These are phyloP conservation scores for Glossophaga mutica DNA, from an alignment of 2,797 vertebrate species.

Conservation along the genomic window DNA sequence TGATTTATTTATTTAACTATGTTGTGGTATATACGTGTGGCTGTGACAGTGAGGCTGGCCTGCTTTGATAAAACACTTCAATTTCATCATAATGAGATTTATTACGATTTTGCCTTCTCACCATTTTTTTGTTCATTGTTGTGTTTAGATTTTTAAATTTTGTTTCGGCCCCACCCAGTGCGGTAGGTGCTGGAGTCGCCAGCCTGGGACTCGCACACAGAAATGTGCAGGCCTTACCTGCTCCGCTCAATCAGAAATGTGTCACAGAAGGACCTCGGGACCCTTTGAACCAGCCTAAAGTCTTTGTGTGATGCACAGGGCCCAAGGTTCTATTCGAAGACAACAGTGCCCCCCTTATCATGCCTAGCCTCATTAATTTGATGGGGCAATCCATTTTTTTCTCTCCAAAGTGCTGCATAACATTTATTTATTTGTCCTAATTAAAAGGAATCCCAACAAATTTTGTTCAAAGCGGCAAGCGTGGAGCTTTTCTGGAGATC, in stretches of 20 bases:
- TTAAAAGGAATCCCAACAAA: slow-evolving; percentile 47
- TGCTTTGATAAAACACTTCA: background rate
- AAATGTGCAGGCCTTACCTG: background rate
- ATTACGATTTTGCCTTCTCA: background rate
- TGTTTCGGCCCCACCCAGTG: background rate
- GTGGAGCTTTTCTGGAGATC: slow-evolving; percentile 19
- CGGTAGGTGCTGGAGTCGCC: background rate
- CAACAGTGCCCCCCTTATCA: background rate
- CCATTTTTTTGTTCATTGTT: background rate
- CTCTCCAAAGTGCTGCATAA: slow-evolving; percentile 30
- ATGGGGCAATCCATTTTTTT: slow-evolving; percentile 46
- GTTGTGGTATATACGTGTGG: background rate
- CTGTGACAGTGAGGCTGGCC: background rate
- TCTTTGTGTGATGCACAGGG: background rate
- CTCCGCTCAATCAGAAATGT: background rate
- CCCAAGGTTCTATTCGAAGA: background rate
- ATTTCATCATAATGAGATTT: background rate
- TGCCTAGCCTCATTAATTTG: slow-evolving; percentile 13
- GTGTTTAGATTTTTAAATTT: background rate
- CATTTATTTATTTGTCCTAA: slow-evolving; percentile 57
- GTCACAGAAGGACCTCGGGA: background rate
- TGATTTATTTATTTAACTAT: slow-evolving; percentile 45
- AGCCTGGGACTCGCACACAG: background rate
- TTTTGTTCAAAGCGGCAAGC: slow-evolving; percentile 18
- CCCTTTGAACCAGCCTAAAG: background rate